Percentiles rank a stretch among this genome's conserved stretches.
Evolutionary conservation across 2,797 vertebrate genomes (phyloP).

Genomic region (Alexandromys oeconomus): DNA sequence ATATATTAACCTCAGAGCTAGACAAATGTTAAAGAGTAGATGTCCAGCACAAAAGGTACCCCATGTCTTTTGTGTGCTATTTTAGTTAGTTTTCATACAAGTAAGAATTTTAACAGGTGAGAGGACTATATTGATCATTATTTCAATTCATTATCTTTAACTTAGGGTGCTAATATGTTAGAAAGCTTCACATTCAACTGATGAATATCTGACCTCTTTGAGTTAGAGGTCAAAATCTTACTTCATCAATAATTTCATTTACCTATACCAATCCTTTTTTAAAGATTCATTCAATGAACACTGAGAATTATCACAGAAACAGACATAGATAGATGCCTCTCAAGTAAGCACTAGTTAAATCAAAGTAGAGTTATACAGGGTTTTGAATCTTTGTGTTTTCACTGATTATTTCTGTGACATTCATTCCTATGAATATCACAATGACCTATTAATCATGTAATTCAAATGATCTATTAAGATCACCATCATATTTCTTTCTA

Average conservation of each 20-base stretch:
- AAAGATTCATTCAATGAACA: conserved; percentile 79
- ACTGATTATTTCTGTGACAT: neutral
- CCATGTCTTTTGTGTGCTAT: neutral
- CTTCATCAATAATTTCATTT: conserved; percentile 82
- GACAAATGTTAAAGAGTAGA: too few relatives aligned
- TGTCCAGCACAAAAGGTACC: too few relatives aligned
- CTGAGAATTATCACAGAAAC: conserved; percentile 73
- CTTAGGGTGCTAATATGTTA: conserved; percentile 57
- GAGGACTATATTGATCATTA: neutral
- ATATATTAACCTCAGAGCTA: neutral
- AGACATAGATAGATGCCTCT: conserved; percentile 74
- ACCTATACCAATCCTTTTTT: conserved; percentile 81
- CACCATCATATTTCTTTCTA: neutral
- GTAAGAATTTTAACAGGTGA: conserved; percentile 18
- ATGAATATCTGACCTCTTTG: conserved; percentile 17
- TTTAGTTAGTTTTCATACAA: neutral
- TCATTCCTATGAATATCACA: neutral
- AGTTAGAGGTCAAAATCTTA: conserved; percentile 82
- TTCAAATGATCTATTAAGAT: neutral
- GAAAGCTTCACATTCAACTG: conserved; percentile 67
- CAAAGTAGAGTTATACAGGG: conserved; percentile 73
- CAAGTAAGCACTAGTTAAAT: conserved; percentile 81
- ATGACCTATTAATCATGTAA: neutral
- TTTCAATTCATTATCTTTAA: conserved; percentile 47
- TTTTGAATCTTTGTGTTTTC: conserved; percentile 62